Evolutionary conservation across 2,113 vertebrate genomes (phyloP).

Genomic region (Channa argus): DNA sequence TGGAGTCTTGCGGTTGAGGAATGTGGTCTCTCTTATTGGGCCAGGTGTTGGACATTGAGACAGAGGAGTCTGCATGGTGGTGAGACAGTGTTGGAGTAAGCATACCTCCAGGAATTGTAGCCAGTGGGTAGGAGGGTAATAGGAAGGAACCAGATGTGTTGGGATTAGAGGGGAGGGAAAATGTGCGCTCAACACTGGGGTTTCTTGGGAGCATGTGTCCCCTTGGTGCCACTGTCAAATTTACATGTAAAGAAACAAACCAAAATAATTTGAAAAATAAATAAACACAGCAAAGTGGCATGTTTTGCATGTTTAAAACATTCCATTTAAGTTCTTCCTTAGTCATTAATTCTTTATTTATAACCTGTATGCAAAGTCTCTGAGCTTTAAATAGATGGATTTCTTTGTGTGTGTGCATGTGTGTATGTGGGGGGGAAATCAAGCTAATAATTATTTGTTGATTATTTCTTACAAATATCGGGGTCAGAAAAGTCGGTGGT

Average conservation of each 20-base stretch:
- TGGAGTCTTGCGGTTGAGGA: constrained; percentile 68
- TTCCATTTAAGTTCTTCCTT: no score
- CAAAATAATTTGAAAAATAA: neutral
- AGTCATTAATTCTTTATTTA: no score
- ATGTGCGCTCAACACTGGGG: constrained; percentile 78
- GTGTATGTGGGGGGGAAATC: no score
- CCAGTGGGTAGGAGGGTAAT: constrained; percentile 88
- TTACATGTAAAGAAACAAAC: constrained; percentile 33
- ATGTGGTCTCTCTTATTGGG: constrained; percentile 85
- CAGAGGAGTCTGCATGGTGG: constrained; percentile 78
- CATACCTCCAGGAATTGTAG: constrained; percentile 79
- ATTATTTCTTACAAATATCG: constrained; percentile 84
- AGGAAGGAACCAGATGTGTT: constrained; percentile 82
- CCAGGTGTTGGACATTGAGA: constrained; percentile 91
- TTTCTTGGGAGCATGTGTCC: constrained; percentile 79
- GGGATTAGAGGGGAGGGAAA: constrained; percentile 77
- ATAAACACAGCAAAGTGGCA: neutral
- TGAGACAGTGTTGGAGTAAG: constrained; percentile 80
- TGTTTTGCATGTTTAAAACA: neutral
- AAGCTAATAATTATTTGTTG: no score
- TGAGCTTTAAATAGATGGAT: no score
- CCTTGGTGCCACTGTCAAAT: constrained; percentile 77
- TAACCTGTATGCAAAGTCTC: no score
- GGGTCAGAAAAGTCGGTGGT: constrained; percentile 75
- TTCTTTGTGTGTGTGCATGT: no score